Percentiles rank a stretch among this genome's conserved stretches.
Conservation (phyloP, 2,113 vertebrate species). For the Colius striatus region DNA sequence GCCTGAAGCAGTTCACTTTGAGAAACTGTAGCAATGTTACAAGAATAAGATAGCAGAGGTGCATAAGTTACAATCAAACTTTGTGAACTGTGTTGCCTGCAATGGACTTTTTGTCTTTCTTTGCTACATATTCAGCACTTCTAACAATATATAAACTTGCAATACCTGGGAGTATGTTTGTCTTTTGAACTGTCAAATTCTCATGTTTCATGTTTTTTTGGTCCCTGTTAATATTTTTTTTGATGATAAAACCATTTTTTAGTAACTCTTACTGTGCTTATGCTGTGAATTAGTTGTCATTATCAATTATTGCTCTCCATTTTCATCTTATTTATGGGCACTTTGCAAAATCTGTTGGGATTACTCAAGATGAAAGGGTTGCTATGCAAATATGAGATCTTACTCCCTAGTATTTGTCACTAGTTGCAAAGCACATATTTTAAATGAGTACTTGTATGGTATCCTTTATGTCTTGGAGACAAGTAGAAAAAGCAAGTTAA, state of each 20-base stretch:
- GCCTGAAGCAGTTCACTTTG: background rate
- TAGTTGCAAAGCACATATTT: constrained; percentile 40
- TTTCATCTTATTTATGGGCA: background rate
- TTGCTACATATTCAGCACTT: background rate
- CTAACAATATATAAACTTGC: background rate
- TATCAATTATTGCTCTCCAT: background rate
- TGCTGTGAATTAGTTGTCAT: background rate
- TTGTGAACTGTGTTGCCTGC: background rate
- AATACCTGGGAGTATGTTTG: background rate
- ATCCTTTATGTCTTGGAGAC: background rate
- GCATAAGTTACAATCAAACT: background rate
- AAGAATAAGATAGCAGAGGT: background rate
- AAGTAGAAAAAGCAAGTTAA: constrained; percentile 59
- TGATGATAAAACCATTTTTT: background rate
- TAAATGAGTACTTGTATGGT: constrained; percentile 58
- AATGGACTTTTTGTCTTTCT: background rate
- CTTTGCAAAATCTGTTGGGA: background rate
- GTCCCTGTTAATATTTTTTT: background rate
- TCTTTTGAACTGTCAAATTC: background rate
- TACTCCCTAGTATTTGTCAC: constrained; percentile 1
- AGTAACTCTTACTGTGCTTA: background rate
- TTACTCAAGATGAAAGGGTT: background rate
- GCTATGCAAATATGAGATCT: constrained; percentile 19
- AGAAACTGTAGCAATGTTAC: background rate
- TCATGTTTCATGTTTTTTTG: background rate